A percentile compares a stretch with the other conserved stretches of the same genome.
Conservation (phyloP, 2,113 vertebrate genomes). For the Pitta sordida region DNA sequence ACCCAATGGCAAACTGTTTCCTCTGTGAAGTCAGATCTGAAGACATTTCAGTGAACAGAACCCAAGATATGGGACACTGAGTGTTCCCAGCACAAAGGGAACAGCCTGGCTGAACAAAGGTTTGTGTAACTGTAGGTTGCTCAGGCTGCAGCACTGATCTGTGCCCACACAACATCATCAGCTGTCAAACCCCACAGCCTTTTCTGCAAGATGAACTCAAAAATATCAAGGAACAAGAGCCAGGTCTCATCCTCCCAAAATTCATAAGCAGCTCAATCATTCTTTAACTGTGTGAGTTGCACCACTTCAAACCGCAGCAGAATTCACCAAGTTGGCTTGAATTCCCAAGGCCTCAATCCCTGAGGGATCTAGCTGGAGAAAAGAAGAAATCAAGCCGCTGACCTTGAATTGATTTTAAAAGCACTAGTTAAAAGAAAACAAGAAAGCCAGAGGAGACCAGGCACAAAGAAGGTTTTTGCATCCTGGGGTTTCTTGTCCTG, state of each 20-base stretch:
- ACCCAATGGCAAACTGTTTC: background rate
- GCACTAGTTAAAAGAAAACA: background rate
- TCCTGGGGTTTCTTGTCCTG: background rate
- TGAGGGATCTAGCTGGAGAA: background rate
- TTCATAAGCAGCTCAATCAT: background rate
- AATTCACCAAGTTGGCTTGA: background rate
- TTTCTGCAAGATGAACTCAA: background rate
- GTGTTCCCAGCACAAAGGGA: background rate
- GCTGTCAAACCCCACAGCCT: conserved; percentile 50
- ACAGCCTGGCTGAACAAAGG: background rate
- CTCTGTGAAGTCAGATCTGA: background rate
- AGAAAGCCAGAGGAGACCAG: background rate
- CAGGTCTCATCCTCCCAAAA: background rate
- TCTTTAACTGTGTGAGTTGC: background rate
- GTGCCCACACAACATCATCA: conserved; percentile 45
- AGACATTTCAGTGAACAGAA: background rate
- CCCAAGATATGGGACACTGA: background rate
- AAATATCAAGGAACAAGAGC: conserved; percentile 19
- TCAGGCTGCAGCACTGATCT: conserved; percentile 14
- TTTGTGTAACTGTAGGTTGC: background rate
- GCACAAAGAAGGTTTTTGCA: background rate
- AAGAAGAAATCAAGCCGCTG: background rate
- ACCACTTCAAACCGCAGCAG: background rate
- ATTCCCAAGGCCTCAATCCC: background rate
- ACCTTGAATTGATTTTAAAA: background rate